Evolutionary conservation across 2,797 vertebrate species (phyloP), one percentile per base, ranked within the genome.

Genomic region (Dipus sagitta): DNA sequence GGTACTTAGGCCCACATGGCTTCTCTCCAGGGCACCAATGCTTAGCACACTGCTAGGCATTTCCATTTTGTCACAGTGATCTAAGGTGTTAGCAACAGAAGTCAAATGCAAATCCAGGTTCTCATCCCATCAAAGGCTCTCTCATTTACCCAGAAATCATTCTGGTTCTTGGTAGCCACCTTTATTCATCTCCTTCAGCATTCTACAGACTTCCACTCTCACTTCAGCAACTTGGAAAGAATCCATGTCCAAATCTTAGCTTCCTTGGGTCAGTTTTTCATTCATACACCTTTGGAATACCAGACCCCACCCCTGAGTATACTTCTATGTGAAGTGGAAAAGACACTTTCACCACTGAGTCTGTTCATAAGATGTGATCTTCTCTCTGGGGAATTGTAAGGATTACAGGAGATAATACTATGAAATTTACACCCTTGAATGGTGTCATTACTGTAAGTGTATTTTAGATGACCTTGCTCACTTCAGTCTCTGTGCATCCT

Each of bases 381-480:
- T 62, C 58, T 54, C 52, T 15, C 54, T 17, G 65, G 92, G 77
- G 65, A 15, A 58, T 4, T 58, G 17, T 23, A 15, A 64, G 70
- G 65, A 52, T 91, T 78, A 38, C 17, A 68, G 15, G 42, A 75
- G 65, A 65, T 68, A 81, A 82, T 62, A 17, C 68, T 24, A 17
- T 15, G 20, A 64, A 23, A 85, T 77, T 38, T 54, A 81, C 21
- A 71, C 54, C 34, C 77, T 68, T 47, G 30, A 62, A n/a, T 26
- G 28, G 7, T 30, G 26, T 87, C 72, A 75, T 70, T 90, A 68
- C 70, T 6, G 0, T 26, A 58, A 92, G 68, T 4, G 38, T 64
- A 54, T 64, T 92, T 34, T 77, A 52, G 75, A 42, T 79, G 84
- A 86, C 38, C 71, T 78, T 86, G 67, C n/a, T 47, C 70, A 86